Evolutionary conservation across 1,140 invertebrate genomes (phyloP), one percentile per base, ranked within the genome.

Genomic region (Gonatopus flavifemur): DNA sequence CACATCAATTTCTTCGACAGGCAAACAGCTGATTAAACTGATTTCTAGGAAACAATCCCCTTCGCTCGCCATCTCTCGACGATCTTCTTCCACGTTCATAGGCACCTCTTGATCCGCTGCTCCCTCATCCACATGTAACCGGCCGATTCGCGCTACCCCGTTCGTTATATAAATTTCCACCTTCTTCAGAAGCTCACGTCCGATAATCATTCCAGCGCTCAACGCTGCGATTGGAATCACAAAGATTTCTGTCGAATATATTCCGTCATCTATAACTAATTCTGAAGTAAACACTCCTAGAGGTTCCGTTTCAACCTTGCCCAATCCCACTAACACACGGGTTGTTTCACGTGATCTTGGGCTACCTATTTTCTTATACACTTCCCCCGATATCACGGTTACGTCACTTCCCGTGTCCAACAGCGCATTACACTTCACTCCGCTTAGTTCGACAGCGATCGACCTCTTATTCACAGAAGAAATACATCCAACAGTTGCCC

Each of bases 341-440:
- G 33, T 35, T 2, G 40, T 45, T 3, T 21, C 6, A 10, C 41
- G 35, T 20, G 53, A 21, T 13, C 3, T 16, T 2, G 40, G 45
- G 10, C 10, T 22, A 1, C 42, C 36, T 1, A 49, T 38, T n/a
- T 50, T 37, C 6, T 43, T 1, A 16, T 53, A 32, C 2, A 36
- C 24, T 1, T 28, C 20, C 2, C 9, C 7, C 8, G 30, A 31
- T 10, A 54, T 54, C 0, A 58, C 16, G 18, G 32, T 53, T 5
- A 58, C 37, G 15, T 53, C 51, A 20, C 48, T 55, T 2, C 52
- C 56, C 5, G 43, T 55, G 18, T 58, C 52, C 2, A 58, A 16
- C 16, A 52, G 18, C 2, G 45, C 51, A 1, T 33, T 6, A 15
- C 19, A 50, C 1, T 28, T 3, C n/a, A 16, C 9, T 13, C 39